Conservation (phyloP, 2,888 invertebrate genomes). For the Drosophila lutescens region DNA sequence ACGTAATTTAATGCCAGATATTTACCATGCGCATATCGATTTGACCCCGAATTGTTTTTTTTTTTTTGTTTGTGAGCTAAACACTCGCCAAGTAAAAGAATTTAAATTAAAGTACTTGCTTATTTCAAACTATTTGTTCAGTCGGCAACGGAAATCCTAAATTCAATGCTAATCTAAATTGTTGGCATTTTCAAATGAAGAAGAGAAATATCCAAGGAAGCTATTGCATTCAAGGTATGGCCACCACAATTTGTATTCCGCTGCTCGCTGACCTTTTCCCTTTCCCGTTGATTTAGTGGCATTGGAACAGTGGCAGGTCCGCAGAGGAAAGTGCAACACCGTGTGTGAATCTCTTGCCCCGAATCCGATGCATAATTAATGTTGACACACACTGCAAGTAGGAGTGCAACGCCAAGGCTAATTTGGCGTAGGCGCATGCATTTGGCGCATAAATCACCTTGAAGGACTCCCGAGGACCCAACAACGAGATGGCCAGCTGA, state of each 20-base stretch:
- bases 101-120: too few species aligned
- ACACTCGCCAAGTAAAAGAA: too few species aligned
- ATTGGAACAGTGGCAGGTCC: conserved; percentile 17
- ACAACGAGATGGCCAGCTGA: conserved; percentile 38
- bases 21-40: too few species aligned
- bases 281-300: conserved; percentile 14
- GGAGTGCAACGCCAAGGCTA: conserved; percentile 74
- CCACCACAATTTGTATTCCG: conserved; percentile 14
- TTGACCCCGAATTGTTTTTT: too few species aligned
- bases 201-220: not conserved
- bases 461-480: conserved; percentile 46
- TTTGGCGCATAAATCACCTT: conserved; percentile 70
- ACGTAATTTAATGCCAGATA: too few species aligned
- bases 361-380: conserved; percentile 68
- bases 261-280: conserved; percentile 28
- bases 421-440: conserved; percentile 70
- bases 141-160: not conserved
- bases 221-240: conserved; percentile 11
- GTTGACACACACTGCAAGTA: conserved; percentile 60
- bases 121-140: too few species aligned
- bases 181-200: not conserved
- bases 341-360: conserved; percentile 9
- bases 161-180: not conserved
- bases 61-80: too few species aligned
- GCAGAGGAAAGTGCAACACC: conserved; percentile 8